Base-by-base conservation (phyloP, 2,113 vertebrate genomes). In the Orientallactaga bullata region DNA sequence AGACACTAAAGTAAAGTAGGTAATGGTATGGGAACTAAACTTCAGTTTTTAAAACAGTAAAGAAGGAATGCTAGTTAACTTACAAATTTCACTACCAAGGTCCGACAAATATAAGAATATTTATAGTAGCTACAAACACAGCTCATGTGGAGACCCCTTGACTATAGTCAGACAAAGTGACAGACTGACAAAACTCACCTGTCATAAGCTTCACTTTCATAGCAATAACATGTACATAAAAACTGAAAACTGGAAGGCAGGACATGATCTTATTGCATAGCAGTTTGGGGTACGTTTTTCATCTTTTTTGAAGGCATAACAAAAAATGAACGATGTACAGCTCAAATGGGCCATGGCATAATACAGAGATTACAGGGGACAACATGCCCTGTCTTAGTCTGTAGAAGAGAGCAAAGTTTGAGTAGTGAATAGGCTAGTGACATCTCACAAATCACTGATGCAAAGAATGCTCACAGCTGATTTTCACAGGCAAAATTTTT, bases 21-120 rank as follows among this genome's bases (percentile, higher is more conserved):
- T 95, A 93, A 94, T 93, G 90, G 51, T n/a, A 90, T 96, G 80
- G 88, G 91, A 96, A 95, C 68, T 23, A 35, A 92, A 92, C 93
- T 89, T 89, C 15, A 39, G 69, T 77, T 69, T 91, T 91, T 92
- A 89, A 96, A 97, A 51, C 72, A 93, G 83, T 39, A 81, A 89
- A 91, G 94, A 94, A 96, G 35, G 81, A 51, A 77, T 7, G 17
- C 0, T 30, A 20, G 71, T 91, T 94, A 93, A 73, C 96, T 94
- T 96, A 68, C 58, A 95, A 89, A 63, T 66, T 95, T 89, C 91
- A 94, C 39, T 69, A 72, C 63, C 82, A 84, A 88, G 37, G 92
- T 58, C 82, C 42, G 91, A 63, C 81, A 79, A 90, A 69, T 18
- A 17, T 2, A 63, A 93, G 55, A 24, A 69, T 37, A 68, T 30